Evolutionary conservation across 2,888 invertebrate species (phyloP).

Genomic region (Folsomia manolachei): DNA sequence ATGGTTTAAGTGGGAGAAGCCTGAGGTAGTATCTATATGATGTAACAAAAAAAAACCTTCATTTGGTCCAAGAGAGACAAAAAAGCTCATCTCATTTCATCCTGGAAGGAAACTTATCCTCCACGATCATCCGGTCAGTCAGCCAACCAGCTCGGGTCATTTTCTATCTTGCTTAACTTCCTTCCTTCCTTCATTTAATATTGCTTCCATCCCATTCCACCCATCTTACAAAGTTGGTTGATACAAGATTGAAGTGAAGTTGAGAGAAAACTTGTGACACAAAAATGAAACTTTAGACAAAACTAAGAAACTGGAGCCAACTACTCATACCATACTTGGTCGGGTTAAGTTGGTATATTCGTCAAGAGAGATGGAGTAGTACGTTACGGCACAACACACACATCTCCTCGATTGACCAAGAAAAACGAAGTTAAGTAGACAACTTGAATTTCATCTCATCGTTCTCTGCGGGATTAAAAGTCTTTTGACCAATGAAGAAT

Average conservation of each 20-base stretch:
- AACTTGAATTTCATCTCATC: slow-evolving; percentile 21
- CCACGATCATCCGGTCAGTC: no score
- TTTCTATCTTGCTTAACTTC: no score
- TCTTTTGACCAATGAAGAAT: slow-evolving; percentile 18
- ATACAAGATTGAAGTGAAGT: not conserved
- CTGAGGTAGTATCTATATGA: no score
- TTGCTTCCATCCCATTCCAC: not conserved
- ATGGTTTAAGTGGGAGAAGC: no score
- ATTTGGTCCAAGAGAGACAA: slow-evolving; percentile 14
- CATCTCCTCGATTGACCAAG: not conserved
- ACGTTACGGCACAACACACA: not conserved
- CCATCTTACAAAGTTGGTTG: not conserved
- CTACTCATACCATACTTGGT: no score
- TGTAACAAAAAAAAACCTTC: no score
- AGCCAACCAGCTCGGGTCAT: slow-evolving; percentile 9
- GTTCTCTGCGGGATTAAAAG: slow-evolving; percentile 17
- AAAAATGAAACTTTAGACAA: not conserved
- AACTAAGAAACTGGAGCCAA: not conserved
- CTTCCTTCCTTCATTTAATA: slow-evolving; percentile 17
- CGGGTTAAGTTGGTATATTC: no score
- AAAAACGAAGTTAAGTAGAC: not conserved
- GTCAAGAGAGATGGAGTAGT: no score
- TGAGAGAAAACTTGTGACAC: not conserved
- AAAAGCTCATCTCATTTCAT: slow-evolving; percentile 15
- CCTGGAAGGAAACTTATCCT: not conserved